These are phyloP conservation scores for Panagrolaimus sp. DNA, from an alignment of 1,140 invertebrate species.

Conservation along the genomic window DNA sequence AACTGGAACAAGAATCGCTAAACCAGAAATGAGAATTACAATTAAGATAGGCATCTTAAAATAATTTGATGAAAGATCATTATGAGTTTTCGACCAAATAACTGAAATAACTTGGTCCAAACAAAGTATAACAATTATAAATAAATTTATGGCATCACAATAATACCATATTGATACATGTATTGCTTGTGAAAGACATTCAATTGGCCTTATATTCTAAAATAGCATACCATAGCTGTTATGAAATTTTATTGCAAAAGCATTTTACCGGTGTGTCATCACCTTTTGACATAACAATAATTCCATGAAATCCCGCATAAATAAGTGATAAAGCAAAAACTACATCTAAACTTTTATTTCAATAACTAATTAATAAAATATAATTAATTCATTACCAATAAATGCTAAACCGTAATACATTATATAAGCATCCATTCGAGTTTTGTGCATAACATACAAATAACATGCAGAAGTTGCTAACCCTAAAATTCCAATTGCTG, in stretches of 20 bases:
- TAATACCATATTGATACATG: not conserved
- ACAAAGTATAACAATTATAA: not conserved
- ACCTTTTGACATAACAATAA: not conserved
- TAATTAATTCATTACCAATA: not conserved
- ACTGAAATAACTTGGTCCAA: not conserved
- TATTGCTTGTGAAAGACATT: slow-evolving; percentile 9
- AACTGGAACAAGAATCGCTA: not conserved
- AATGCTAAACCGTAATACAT: not conserved
- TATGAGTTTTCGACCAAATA: slow-evolving; percentile 7
- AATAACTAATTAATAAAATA: not conserved
- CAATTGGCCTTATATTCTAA: slow-evolving; percentile 6
- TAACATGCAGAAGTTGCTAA: slow-evolving; percentile 1
- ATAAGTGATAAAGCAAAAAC: not conserved
- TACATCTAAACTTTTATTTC: not conserved
- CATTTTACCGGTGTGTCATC: not conserved
- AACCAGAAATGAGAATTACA: not conserved
- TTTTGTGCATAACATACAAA: slow-evolving; percentile 2
- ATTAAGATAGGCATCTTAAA: not conserved
- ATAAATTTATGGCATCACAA: not conserved
- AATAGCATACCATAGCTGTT: not conserved
- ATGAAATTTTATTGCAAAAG: not conserved
- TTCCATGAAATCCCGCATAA: slow-evolving; percentile 6
- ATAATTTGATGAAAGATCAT: not conserved
- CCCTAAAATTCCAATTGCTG: slow-evolving; percentile 1
- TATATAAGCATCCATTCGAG: not conserved